phyloP scores from a whole-genome alignment of 1,140 invertebrate species.

The Tachypleus tridentatus region DNA sequence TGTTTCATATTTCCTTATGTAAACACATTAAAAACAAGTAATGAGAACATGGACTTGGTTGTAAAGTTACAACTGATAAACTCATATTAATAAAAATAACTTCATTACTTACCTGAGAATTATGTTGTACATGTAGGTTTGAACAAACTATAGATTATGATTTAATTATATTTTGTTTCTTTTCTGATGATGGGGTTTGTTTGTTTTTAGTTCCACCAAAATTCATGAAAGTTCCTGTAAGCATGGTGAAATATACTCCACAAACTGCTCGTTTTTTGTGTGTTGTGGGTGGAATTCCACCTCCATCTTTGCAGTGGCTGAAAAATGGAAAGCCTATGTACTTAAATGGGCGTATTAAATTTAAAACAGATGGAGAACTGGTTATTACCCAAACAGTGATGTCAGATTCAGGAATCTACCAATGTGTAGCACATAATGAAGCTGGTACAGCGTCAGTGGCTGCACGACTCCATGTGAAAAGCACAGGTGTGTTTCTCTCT shows the following conservation, averaged over 20 bases:
- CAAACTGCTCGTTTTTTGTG: constrained; percentile 56
- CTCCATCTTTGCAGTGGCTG: constrained; percentile 49
- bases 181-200: constrained; percentile 3
- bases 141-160: no score
- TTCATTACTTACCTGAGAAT: no score
- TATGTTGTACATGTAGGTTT: no score
- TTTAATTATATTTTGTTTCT: background rate
- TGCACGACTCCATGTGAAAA: constrained; percentile 31
- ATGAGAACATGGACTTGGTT: no score
- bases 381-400: constrained; percentile 51
- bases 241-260: constrained; percentile 47
- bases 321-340: constrained; percentile 38
- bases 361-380: constrained; percentile 39
- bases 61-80: no score
- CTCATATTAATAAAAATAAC: no score
- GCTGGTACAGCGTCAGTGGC: constrained; percentile 50
- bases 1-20: constrained; percentile 2
- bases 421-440: constrained; percentile 56
- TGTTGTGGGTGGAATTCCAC: constrained; percentile 48
- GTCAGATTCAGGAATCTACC: constrained; percentile 57
- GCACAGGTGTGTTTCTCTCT: no score
- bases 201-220: constrained; percentile 39
- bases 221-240: constrained; percentile 43
- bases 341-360: constrained; percentile 40
- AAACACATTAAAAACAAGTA: background rate